Evolutionary conservation across 2,797 vertebrate genomes (phyloP).

Genomic region (Hyperoplus lanceolatus): DNA sequence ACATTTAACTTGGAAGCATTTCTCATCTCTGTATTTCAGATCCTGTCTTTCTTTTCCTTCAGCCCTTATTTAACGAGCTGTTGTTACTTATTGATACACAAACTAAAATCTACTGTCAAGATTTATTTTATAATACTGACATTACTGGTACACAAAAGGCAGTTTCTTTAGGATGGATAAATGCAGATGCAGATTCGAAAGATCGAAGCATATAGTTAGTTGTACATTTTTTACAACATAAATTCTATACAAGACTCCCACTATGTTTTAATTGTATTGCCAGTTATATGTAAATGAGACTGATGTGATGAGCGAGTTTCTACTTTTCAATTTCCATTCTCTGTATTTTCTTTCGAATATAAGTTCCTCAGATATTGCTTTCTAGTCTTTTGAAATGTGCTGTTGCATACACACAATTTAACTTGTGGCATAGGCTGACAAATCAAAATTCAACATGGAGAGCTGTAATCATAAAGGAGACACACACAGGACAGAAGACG

Average conservation of each 20-base stretch:
- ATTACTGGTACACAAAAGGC: not conserved
- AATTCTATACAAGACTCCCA: no score
- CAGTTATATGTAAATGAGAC: not conserved
- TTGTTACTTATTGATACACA: not conserved
- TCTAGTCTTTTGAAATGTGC: not conserved
- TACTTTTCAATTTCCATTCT: not conserved
- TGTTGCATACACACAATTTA: not conserved
- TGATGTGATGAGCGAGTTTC: not conserved
- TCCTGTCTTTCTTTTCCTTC: not conserved
- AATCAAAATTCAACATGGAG: slow-evolving; percentile 13
- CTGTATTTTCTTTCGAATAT: not conserved
- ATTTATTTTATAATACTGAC: not conserved
- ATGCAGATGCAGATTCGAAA: not conserved
- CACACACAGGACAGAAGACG: not conserved
- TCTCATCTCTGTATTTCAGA: not conserved
- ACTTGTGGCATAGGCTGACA: not conserved
- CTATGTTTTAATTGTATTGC: not conserved
- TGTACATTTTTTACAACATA: no score
- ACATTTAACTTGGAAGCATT: not conserved
- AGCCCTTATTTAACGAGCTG: not conserved
- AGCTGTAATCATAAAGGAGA: slow-evolving; percentile 18
- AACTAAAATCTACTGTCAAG: not conserved
- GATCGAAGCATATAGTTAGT: no score
- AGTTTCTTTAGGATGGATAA: not conserved
- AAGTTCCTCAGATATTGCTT: not conserved